Conservation (phyloP, 2,888 invertebrate species). For the Marasmarcha lunaedactyla region DNA sequence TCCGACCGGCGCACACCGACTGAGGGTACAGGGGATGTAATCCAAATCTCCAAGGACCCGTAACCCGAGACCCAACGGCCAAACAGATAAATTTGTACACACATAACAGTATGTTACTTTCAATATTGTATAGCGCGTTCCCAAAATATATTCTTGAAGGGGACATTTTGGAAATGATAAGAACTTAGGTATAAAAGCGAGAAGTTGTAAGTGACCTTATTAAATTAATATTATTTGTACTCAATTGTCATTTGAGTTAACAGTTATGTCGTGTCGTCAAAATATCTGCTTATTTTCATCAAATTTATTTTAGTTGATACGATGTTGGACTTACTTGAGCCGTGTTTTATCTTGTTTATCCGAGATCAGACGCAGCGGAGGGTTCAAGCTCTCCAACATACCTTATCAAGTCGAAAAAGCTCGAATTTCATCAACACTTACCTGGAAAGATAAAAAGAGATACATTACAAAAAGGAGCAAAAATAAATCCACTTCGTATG, state of each 20-base stretch:
- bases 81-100: constrained; percentile 51
- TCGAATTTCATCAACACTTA: constrained; percentile 54
- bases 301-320: neutral
- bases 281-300: too few relatives aligned
- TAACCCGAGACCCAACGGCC: constrained; percentile 39
- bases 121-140: neutral
- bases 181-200: too few relatives aligned
- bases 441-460: constrained; percentile 54
- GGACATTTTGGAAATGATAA: too few relatives aligned
- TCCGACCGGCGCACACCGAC: constrained; percentile 6
- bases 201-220: too few relatives aligned
- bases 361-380: constrained; percentile 4
- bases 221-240: too few relatives aligned
- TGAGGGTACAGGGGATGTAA: constrained; percentile 23
- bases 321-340: neutral
- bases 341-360: constrained; percentile 6
- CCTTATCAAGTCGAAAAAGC: constrained; percentile 18
- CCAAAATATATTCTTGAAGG: too few relatives aligned
- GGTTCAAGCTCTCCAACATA: neutral
- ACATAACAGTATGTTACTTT: constrained; percentile 35
- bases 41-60: constrained; percentile 33
- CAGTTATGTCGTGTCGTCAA: too few relatives aligned
- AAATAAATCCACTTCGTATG: constrained; percentile 16
- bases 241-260: too few relatives aligned
- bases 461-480: constrained; percentile 28